Percentiles rank a stretch among this genome's conserved stretches.
These are phyloP conservation scores for Dryomyza anilis DNA, from an alignment of 2,888 invertebrate genomes.

Conservation along the genomic window DNA sequence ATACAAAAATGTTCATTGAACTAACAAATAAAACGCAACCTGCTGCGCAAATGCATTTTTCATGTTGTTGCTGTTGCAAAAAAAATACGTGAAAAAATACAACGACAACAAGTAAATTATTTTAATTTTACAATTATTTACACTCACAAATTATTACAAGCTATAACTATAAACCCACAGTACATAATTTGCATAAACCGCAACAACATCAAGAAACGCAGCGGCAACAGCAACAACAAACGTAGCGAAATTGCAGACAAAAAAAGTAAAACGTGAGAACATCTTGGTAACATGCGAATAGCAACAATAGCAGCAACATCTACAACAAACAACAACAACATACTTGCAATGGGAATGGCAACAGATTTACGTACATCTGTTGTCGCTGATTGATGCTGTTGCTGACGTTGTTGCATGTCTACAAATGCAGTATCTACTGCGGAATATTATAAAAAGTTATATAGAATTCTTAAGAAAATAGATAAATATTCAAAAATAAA, in stretches of 20 bases:
- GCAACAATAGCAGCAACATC: background rate
- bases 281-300: conserved; percentile 38
- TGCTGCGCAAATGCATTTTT: no score
- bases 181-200: background rate
- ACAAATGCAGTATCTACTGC: no score
- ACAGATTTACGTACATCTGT: background rate
- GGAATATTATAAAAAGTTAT: no score
- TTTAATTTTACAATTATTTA: background rate
- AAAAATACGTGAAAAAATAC: no score
- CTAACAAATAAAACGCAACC: no score
- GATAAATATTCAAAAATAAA: no score
- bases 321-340: background rate
- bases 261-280: conserved; percentile 51
- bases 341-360: background rate
- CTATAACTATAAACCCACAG: background rate
- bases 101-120: background rate
- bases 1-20: no score
- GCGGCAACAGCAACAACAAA: background rate
- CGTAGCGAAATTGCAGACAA: conserved; percentile 5
- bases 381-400: no score
- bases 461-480: no score
- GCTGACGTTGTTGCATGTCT: background rate
- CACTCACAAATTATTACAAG: background rate
- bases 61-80: no score
- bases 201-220: no score